Conservation (phyloP, 2,113 vertebrate genomes). For the Eurypyga helias region DNA sequence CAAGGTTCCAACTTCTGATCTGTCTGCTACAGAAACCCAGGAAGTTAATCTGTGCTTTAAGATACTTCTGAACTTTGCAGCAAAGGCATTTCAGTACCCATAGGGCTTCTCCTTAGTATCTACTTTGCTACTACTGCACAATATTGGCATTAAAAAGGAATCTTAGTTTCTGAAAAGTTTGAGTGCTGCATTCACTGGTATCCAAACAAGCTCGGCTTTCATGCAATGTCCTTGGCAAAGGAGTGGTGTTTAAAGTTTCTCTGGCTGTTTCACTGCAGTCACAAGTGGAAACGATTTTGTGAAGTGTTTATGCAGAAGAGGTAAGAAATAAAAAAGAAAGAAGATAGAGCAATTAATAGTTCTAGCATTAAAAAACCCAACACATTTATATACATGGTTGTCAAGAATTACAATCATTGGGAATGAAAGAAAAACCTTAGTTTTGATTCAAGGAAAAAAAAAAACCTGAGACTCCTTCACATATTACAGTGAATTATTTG, state of each 20-base stretch:
- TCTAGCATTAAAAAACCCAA: not conserved
- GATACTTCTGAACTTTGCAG: not conserved
- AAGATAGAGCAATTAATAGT: not conserved
- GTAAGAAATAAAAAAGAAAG: not conserved
- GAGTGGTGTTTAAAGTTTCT: conserved; percentile 16
- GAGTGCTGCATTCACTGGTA: conserved; percentile 4
- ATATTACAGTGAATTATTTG: not conserved
- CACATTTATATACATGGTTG: not conserved
- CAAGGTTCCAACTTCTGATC: not conserved
- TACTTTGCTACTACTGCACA: not conserved
- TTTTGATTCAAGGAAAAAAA: not conserved
- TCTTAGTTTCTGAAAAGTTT: not conserved
- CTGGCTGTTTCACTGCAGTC: not conserved
- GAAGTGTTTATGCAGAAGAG: conserved; percentile 13
- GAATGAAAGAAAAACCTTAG: not conserved
- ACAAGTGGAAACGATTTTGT: conserved; percentile 42
- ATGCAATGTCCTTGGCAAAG: conserved; percentile 49
- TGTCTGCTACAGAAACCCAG: not conserved
- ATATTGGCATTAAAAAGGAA: not conserved
- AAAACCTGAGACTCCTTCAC: not conserved
- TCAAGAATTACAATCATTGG: not conserved
- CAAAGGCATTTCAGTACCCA: not conserved
- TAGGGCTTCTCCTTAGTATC: not conserved
- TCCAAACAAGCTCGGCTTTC: conserved; percentile 48
- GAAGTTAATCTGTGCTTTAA: not conserved